Percentiles rank a stretch among this genome's conserved stretches.
phyloP scores from a whole-genome alignment of 2,888 invertebrate genomes.

The Bruchidius siliquastri region DNA sequence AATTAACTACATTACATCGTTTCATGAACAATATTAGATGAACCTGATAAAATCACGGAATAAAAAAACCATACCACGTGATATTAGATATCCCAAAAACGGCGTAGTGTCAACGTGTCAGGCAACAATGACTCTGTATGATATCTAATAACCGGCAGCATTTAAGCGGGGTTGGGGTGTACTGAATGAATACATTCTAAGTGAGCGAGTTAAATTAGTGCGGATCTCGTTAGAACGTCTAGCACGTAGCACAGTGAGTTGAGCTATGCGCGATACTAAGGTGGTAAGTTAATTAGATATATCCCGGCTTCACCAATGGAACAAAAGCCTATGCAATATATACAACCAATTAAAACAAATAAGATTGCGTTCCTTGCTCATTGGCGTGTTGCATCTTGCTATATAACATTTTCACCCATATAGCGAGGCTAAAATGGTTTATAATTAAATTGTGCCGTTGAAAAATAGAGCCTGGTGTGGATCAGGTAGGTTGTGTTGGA shows the following conservation, averaged over 20 bases:
- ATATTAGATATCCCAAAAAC: not conserved
- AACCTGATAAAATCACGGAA: not conserved
- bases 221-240: not conserved
- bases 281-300: not conserved
- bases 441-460: too few species aligned
- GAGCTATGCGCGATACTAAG: not conserved
- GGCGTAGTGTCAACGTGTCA: not conserved
- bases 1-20: too few species aligned
- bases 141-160: not conserved
- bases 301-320: not conserved
- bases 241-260: not conserved
- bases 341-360: not conserved
- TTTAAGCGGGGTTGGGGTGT: not conserved
- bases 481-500: too few species aligned
- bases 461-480: too few species aligned
- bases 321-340: not conserved
- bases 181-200: not conserved
- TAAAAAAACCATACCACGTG: not conserved
- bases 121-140: not conserved
- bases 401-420: too few species aligned
- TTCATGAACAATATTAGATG: too few species aligned
- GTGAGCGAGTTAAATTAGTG: not conserved
- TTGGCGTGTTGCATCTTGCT: not conserved
- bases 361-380: not conserved
- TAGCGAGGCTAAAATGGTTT: too few species aligned